phyloP scores from a whole-genome alignment of 2,797 vertebrate genomes.

The Leucoraja ocellata region DNA sequence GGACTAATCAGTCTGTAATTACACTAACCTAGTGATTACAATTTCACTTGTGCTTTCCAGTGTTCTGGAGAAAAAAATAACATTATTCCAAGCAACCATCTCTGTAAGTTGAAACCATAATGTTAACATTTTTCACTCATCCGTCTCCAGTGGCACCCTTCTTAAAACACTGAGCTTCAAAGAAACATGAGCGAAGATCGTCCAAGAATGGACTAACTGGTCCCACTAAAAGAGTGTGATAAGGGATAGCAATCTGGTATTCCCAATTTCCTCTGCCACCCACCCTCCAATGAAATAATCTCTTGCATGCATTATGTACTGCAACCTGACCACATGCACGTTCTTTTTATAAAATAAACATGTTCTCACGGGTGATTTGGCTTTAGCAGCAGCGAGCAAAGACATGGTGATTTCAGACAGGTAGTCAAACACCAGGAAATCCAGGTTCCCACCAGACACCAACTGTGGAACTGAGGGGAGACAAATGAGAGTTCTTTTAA shows the following conservation, averaged over 20 bases:
- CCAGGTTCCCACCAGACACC: constrained; percentile 64
- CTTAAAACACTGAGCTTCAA: background rate
- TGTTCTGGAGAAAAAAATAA: background rate
- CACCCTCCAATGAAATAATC: background rate
- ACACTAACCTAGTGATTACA: background rate
- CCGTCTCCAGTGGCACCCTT: background rate
- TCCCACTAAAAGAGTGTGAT: background rate
- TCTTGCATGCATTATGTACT: background rate
- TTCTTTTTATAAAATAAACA: background rate
- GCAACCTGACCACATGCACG: background rate
- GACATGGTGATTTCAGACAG: constrained; percentile 83
- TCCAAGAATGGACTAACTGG: background rate
- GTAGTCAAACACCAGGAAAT: constrained; percentile 80
- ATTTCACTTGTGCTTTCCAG: background rate
- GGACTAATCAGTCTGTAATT: background rate
- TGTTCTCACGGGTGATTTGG: constrained; percentile 67
- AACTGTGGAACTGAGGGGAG: constrained; percentile 68
- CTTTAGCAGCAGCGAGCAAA: constrained; percentile 66
- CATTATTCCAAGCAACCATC: background rate
- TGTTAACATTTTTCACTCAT: background rate
- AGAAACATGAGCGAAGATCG: background rate
- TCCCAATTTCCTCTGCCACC: background rate
- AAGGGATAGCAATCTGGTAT: background rate
- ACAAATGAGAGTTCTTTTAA: constrained; percentile 31
- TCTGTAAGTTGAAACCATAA: background rate